A percentile compares a stretch with the other conserved stretches of the same genome.
phyloP scores from a whole-genome alignment of 2,113 vertebrate genomes.

The Erythrolamprus reginae region DNA sequence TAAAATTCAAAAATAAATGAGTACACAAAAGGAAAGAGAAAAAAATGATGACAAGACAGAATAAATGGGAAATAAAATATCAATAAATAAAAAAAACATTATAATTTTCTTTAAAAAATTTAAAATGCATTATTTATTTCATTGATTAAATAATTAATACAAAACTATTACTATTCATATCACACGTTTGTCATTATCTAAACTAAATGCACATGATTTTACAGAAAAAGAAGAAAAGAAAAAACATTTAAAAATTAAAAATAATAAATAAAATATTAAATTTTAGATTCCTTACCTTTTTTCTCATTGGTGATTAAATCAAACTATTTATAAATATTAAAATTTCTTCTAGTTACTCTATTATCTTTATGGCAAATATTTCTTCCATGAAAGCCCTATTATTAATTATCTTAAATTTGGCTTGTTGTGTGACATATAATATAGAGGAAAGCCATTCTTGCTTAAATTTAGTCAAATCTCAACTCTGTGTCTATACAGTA shows the following conservation, averaged over 20 bases:
- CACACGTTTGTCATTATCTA: not conserved
- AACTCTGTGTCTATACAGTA: not conserved
- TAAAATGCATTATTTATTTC: not conserved
- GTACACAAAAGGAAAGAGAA: not conserved
- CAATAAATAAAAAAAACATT: not conserved
- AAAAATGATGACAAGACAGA: not conserved
- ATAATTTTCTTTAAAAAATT: not conserved
- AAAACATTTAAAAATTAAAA: not conserved
- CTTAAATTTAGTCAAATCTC: not conserved
- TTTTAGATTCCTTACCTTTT: not conserved
- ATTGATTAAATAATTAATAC: not conserved
- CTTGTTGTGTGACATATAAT: not conserved
- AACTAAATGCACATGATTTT: not conserved
- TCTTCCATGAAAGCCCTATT: not conserved
- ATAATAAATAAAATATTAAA: not conserved
- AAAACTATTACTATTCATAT: not conserved
- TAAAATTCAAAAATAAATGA: not conserved
- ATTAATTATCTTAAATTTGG: not conserved
- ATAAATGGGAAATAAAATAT: not conserved
- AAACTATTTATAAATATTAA: not conserved
- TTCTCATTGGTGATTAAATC: not conserved
- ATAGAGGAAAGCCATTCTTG: not conserved
- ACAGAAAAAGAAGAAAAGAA: not conserved
- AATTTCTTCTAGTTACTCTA: not conserved
- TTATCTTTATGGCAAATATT: not conserved